Conservation (phyloP, 1,140 invertebrate species). For the Ostrea edulis region DNA sequence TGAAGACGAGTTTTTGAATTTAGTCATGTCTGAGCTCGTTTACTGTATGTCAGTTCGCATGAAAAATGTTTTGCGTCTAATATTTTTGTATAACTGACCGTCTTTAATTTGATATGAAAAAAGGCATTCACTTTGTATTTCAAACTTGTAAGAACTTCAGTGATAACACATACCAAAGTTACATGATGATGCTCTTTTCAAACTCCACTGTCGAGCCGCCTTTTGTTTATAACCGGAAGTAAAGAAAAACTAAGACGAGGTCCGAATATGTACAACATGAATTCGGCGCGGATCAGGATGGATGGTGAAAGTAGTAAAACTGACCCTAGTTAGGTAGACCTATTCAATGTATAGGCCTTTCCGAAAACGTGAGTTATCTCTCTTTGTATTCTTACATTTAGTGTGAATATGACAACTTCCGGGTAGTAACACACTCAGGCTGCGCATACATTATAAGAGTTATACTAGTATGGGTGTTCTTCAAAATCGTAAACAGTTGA, state of each 20-base stretch:
- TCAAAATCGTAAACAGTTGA: too few species aligned
- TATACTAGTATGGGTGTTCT: too few species aligned
- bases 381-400: too few species aligned
- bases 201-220: neutral
- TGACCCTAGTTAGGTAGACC: too few species aligned
- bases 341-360: too few species aligned
- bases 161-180: constrained; percentile 18
- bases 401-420: too few species aligned
- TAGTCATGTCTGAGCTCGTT: constrained; percentile 18
- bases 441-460: too few species aligned
- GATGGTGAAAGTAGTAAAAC: too few species aligned
- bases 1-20: neutral
- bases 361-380: too few species aligned
- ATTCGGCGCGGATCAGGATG: too few species aligned
- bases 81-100: neutral
- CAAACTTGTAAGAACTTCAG: neutral
- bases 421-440: too few species aligned
- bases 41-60: neutral
- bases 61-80: neutral
- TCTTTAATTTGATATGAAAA: neutral
- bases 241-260: neutral
- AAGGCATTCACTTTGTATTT: neutral
- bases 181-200: constrained; percentile 29
- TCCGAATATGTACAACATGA: neutral
- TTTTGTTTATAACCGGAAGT: constrained; percentile 37